These are phyloP conservation scores for Platyrinchus mystaceus DNA, from an alignment of 2,797 vertebrate genomes.

Conservation along the genomic window DNA sequence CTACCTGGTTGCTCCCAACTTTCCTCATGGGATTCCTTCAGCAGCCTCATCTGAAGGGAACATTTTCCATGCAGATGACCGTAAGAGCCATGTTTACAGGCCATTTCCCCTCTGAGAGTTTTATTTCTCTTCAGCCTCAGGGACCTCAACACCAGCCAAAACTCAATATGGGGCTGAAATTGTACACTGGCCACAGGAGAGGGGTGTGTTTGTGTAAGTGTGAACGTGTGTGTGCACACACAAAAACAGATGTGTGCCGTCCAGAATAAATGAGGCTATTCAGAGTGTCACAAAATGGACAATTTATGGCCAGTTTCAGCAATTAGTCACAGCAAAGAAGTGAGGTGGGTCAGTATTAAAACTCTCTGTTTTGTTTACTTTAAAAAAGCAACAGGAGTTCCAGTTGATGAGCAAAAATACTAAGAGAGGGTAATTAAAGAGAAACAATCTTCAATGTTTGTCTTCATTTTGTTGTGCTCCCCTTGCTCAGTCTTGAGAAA, in stretches of 20 bases:
- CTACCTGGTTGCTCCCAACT: background rate
- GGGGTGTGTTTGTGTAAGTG: conserved; percentile 3
- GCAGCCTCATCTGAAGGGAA: background rate
- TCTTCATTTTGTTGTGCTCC: background rate
- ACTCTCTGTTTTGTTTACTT: conserved; percentile 52
- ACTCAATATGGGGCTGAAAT: conserved; percentile 60
- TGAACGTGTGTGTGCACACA: background rate
- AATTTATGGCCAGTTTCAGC: conserved; percentile 60
- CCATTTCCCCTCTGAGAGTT: conserved; percentile 23
- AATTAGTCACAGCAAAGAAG: conserved; percentile 55
- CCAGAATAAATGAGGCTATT: conserved; percentile 64
- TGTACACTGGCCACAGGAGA: background rate
- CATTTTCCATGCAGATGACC: conserved; percentile 1
- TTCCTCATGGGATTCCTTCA: background rate
- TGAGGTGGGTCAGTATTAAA: conserved; percentile 45
- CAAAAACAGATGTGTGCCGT: conserved; percentile 60
- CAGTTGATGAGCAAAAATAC: conserved; percentile 50
- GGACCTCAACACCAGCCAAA: conserved; percentile 54
- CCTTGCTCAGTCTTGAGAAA: background rate
- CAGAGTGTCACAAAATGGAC: conserved; percentile 53
- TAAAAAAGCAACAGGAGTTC: conserved; percentile 48
- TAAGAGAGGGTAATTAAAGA: conserved; percentile 59
- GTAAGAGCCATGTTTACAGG: conserved; percentile 17
- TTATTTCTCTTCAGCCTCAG: conserved; percentile 57
- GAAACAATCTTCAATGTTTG: conserved; percentile 62